A percentile compares a stretch with the other conserved stretches of the same genome.
Conservation (phyloP, 2,113 vertebrate species). For the Hydrochoerus hydrochaeris region DNA sequence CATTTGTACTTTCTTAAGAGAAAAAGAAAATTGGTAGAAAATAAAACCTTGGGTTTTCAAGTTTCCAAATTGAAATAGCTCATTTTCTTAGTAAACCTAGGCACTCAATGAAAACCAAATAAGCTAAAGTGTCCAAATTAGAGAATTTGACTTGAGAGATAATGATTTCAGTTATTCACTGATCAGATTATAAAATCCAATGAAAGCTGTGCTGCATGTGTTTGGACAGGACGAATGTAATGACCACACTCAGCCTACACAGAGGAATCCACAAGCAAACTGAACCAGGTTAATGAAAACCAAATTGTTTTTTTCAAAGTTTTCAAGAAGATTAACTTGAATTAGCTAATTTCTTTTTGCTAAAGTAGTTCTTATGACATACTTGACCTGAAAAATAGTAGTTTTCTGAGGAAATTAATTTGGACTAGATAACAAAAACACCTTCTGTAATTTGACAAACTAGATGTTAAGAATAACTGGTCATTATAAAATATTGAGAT, state of each 20-base stretch:
- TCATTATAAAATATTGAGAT: too few species aligned
- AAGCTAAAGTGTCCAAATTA: not conserved
- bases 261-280: not conserved
- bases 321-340: not conserved
- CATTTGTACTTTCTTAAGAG: not conserved
- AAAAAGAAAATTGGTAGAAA: too few species aligned
- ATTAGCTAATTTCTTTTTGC: not conserved
- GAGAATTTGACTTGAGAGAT: not conserved
- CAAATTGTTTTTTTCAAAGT: not conserved
- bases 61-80: not conserved
- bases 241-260: not conserved
- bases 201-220: not conserved
- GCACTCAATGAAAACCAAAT: not conserved
- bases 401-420: too few species aligned
- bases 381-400: too few species aligned
- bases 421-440: too few species aligned
- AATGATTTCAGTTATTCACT: not conserved
- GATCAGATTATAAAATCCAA: not conserved
- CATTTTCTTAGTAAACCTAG: not conserved
- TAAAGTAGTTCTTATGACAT: too few species aligned
- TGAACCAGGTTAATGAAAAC: conserved; percentile 18
- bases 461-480: too few species aligned
- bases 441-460: too few species aligned
- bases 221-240: not conserved
- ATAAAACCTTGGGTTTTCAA: not conserved